phyloP scores from a whole-genome alignment of 2,888 invertebrate species.

The Frankliniella intonsa region DNA sequence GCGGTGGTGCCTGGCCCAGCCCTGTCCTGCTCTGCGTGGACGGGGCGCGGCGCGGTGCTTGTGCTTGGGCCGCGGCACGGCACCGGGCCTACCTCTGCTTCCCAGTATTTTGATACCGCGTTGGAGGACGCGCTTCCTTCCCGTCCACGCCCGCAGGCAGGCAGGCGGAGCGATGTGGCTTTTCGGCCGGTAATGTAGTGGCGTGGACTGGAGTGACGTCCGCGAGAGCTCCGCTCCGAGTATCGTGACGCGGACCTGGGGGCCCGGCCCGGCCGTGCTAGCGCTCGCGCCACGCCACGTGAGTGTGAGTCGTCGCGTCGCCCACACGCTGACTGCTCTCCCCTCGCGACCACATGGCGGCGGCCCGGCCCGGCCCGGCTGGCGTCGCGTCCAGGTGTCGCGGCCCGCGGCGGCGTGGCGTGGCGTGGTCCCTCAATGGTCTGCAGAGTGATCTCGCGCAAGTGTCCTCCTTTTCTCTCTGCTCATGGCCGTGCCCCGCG shows the following conservation, averaged over 20 bases:
- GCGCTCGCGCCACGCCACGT: not conserved
- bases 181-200: too few relatives aligned
- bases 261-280: not conserved
- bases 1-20: not conserved
- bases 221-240: too few relatives aligned
- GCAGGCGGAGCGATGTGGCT: not conserved
- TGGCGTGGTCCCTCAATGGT: too few relatives aligned
- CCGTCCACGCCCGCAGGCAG: slow-evolving; percentile 34
- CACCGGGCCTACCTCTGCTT: slow-evolving; percentile 27
- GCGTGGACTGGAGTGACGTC: too few relatives aligned
- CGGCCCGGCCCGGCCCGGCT: too few relatives aligned
- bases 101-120: slow-evolving; percentile 35
- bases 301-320: slow-evolving; percentile 34
- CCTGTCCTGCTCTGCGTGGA: not conserved
- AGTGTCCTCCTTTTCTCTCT: too few relatives aligned
- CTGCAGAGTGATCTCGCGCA: too few relatives aligned
- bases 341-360: slow-evolving; percentile 2
- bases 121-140: slow-evolving; percentile 35
- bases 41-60: not conserved
- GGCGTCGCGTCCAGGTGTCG: too few relatives aligned
- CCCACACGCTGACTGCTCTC: slow-evolving; percentile 30
- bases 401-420: not conserved
- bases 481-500: too few relatives aligned
- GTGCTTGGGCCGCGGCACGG: not conserved
- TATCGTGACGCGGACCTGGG: too few relatives aligned